Evolutionary conservation across 2,888 invertebrate species (phyloP).

Genomic region (Heterodera filipjevi): DNA sequence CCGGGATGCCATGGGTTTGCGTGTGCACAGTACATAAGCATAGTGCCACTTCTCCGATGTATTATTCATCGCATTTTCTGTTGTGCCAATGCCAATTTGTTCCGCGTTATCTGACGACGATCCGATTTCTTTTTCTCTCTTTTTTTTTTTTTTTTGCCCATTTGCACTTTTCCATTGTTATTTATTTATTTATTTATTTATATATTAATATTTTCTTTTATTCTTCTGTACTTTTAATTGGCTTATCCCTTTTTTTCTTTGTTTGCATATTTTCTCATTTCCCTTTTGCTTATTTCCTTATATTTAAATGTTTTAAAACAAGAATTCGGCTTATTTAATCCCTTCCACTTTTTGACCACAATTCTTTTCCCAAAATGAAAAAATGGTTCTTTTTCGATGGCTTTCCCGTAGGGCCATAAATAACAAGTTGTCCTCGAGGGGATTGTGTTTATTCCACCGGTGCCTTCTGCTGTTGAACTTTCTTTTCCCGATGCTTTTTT

Average conservation of each 20-base stretch:
- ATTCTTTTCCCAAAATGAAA: background rate
- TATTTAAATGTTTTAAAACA: too few species aligned
- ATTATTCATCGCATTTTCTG: background rate
- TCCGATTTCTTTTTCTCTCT: background rate
- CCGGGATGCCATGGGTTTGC: background rate
- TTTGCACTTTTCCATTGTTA: too few species aligned
- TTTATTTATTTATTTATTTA: too few species aligned
- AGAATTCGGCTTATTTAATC: background rate
- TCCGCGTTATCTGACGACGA: background rate
- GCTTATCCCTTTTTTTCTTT: background rate
- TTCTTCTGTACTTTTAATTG: too few species aligned
- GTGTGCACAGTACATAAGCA: background rate
- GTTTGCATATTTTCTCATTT: background rate
- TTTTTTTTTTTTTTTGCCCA: background rate
- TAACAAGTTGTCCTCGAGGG: background rate
- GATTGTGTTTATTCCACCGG: background rate
- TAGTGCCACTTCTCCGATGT: background rate
- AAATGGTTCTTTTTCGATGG: background rate
- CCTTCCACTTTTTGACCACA: background rate
- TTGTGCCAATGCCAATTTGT: background rate
- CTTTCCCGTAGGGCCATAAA: background rate
- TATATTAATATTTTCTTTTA: too few species aligned
- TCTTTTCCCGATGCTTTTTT: background rate
- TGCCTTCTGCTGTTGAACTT: too few species aligned
- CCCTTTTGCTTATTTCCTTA: background rate